These are phyloP conservation scores for Ganaspis sp. DNA, from an alignment of 1,140 invertebrate genomes.

Conservation along the genomic window DNA sequence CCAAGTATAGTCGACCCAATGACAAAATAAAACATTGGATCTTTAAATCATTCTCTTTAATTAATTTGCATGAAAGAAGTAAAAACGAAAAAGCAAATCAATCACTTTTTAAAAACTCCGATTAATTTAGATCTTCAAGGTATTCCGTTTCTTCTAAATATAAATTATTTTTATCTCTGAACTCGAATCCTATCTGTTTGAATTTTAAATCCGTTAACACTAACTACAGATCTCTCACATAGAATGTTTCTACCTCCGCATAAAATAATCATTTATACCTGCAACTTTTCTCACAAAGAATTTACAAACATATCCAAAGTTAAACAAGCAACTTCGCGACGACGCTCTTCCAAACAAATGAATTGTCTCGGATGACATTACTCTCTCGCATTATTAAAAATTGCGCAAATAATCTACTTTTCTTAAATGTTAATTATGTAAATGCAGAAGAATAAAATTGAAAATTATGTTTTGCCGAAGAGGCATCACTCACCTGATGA, in stretches of 20 bases:
- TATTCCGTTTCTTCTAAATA: too few relatives aligned
- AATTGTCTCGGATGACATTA: not conserved
- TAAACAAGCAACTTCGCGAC: not conserved
- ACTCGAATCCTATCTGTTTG: too few relatives aligned
- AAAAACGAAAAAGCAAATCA: too few relatives aligned
- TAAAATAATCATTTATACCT: not conserved
- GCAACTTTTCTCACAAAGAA: not conserved
- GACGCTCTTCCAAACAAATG: not conserved
- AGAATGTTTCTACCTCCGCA: too few relatives aligned
- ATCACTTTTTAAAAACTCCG: too few relatives aligned
- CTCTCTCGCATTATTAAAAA: not conserved
- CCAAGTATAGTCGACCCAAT: not conserved
- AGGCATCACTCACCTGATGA: slow-evolving; percentile 81
- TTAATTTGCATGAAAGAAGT: too few relatives aligned
- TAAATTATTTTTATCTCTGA: too few relatives aligned
- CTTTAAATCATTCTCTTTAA: too few relatives aligned
- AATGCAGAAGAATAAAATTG: slow-evolving; percentile 3
- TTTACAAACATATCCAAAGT: not conserved
- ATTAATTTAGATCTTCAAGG: too few relatives aligned
- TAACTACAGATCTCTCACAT: not conserved
- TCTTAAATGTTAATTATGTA: slow-evolving; percentile 36
- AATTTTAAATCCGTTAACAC: not conserved
- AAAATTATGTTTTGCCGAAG: not conserved
- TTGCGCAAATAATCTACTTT: not conserved
- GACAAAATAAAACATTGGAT: slow-evolving; percentile 27